A percentile compares a stretch with the other conserved stretches of the same genome.
Evolutionary conservation across 2,113 vertebrate genomes (phyloP).

Genomic region (Piprites chloris): DNA sequence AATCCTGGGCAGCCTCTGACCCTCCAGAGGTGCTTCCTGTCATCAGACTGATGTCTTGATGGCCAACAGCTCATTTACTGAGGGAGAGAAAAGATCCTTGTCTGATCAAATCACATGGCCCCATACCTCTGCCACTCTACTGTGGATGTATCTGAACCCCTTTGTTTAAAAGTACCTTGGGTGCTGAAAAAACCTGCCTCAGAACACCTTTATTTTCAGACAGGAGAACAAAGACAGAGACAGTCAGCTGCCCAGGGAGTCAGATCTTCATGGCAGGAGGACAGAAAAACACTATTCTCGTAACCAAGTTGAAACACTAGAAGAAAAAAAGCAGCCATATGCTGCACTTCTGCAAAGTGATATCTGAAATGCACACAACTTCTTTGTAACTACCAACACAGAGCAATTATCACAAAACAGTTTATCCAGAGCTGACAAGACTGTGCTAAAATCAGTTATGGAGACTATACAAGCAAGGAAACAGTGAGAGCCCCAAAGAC

Average conservation of each 20-base stretch:
- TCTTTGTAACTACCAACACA: not conserved
- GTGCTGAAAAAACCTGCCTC: not conserved
- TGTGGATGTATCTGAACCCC: not conserved
- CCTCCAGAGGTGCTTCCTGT: not conserved
- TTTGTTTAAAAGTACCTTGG: not conserved
- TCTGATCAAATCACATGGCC: not conserved
- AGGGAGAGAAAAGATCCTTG: not conserved
- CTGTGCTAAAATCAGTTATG: not conserved
- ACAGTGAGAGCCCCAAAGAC: not conserved
- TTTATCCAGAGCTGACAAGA: not conserved
- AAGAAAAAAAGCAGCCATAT: not conserved
- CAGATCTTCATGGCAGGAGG: not conserved
- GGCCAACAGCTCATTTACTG: rapidly evolving
- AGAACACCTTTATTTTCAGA: not conserved
- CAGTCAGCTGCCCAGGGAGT: not conserved
- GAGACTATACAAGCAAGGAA: not conserved
- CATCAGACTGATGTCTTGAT: not conserved
- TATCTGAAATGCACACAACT: not conserved
- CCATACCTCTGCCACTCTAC: not conserved
- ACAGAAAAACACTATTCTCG: not conserved
- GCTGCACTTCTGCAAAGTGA: not conserved
- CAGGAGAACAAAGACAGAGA: not conserved
- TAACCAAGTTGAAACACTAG: not conserved
- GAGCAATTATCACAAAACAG: not conserved
- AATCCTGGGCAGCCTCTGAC: not conserved